Percentiles rank a stretch among this genome's conserved stretches.
Evolutionary conservation across 1,140 invertebrate species (phyloP).

Genomic region (Physella acuta): DNA sequence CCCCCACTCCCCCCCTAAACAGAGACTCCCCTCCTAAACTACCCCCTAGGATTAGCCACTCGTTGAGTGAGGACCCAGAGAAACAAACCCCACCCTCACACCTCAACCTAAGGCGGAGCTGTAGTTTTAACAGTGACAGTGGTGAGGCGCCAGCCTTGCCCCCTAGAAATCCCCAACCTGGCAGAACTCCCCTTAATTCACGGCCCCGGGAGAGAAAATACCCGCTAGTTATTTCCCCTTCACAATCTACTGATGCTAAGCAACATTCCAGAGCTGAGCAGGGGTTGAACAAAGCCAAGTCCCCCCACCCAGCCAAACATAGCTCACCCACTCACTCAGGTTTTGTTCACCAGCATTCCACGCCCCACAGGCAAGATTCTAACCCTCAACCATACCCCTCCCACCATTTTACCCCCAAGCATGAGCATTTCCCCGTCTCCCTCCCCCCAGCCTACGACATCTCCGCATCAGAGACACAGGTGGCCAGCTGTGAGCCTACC

Average conservation of each 20-base stretch:
- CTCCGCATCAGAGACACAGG: conserved; percentile 2
- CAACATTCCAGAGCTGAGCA: background rate
- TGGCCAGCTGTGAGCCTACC: conserved; percentile 17
- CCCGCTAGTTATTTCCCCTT: conserved; percentile 65
- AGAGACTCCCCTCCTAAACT: conserved; percentile 12
- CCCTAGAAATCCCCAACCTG: conserved; percentile 75
- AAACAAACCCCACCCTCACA: background rate
- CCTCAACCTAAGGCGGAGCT: background rate
- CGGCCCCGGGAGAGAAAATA: conserved; percentile 81
- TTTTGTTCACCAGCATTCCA: background rate
- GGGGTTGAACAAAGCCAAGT: too few species aligned
- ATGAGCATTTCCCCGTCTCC: conserved; percentile 1
- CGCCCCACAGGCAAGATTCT: background rate
- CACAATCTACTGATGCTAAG: too few species aligned
- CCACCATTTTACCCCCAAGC: background rate
- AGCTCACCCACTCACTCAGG: background rate
- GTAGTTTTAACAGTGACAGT: background rate
- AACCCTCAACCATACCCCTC: background rate
- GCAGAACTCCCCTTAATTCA: conserved; percentile 61
- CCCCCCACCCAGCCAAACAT: background rate
- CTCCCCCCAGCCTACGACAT: conserved; percentile 21
- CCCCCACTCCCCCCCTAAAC: too few species aligned
- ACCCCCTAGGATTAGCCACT: conserved; percentile 15
- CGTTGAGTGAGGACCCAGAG: conserved; percentile 17
- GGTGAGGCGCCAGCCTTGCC: conserved; percentile 69